Base-by-base conservation (phyloP, 2,113 vertebrate species). In the Eublepharis macularius region DNA sequence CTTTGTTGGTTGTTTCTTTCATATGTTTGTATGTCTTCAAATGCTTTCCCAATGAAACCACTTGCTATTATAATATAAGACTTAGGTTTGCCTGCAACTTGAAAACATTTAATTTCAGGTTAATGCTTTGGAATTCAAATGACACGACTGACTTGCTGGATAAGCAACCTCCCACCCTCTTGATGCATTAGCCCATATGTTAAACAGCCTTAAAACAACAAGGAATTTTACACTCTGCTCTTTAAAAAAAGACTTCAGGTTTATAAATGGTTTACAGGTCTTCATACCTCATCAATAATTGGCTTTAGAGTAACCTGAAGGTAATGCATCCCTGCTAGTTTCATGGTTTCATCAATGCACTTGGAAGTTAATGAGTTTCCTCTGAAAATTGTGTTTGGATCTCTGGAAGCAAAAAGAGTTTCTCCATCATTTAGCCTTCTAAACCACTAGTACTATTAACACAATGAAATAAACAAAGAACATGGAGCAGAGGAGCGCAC, bases 341-440 rank as follows among this genome's bases (percentile, higher is more conserved):
- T 99, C 99, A 99, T 99, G 9, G 98, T 98, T 94, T 99, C 99
- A 0, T 99, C 99, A 45, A 99, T 99, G 94, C 99, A 99, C 93
- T 99, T 99, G 83, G 99, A 99, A 0, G 99, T 98, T 92, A 99
- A 94, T 0, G 99, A 99, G 93, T 99, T 99, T 86, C 98, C 99
- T 86, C 99, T 96, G 94, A 99, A 99, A 95, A 99, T 99, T 88
- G 98, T 99, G 93, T 99, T 99, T 87, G 99, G 98, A 94, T 99
- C 98, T 96, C 99, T 99, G 88, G 19, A 95, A 96, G 77, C 73
- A 66, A 94, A 93, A n/a, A 14, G 90, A 76, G 76, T 92, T 93
- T 69, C 3, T 66, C 3, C 66, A 72, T 36, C 72, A 72, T 87
- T 84, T 93, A 89, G 77, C 57, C 39, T 86, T 74, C 88, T 81